phyloP scores from a whole-genome alignment of 2,888 invertebrate genomes.

The Calliopum simillimum region DNA sequence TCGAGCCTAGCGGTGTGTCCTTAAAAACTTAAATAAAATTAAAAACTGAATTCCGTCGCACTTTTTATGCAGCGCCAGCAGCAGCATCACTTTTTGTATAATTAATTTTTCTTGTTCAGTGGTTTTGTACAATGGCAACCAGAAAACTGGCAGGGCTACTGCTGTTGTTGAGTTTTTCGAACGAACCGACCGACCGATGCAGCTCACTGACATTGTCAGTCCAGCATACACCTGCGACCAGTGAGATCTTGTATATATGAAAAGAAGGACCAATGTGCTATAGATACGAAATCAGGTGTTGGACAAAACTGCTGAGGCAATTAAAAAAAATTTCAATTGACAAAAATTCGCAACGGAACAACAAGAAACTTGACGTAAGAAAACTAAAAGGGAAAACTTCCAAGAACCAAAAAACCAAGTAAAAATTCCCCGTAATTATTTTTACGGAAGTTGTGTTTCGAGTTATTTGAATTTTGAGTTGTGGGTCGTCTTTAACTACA shows the following conservation, averaged over 20 bases:
- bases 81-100: constrained; percentile 62
- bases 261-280: background rate
- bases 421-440: too few species aligned
- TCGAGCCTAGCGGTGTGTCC: constrained; percentile 3
- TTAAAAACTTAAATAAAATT: constrained; percentile 33
- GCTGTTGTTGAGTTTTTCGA: constrained; percentile 3
- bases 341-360: too few species aligned
- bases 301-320: too few species aligned
- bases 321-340: too few species aligned
- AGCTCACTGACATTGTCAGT: background rate
- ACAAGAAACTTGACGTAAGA: too few species aligned
- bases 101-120: constrained; percentile 67
- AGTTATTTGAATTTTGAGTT: too few species aligned
- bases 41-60: constrained; percentile 25
- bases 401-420: too few species aligned
- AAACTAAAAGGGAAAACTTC: too few species aligned
- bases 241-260: background rate
- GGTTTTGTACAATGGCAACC: constrained; percentile 59
- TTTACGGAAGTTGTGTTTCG: too few species aligned
- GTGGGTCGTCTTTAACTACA: too few species aligned
- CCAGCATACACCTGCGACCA: background rate
- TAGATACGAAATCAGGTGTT: too few species aligned
- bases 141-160: background rate
- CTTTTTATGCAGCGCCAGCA: constrained; percentile 26
- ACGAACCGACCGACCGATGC: constrained; percentile 16